phyloP scores from a whole-genome alignment of 2,797 vertebrate species.

The Protosalanx chinensis region DNA sequence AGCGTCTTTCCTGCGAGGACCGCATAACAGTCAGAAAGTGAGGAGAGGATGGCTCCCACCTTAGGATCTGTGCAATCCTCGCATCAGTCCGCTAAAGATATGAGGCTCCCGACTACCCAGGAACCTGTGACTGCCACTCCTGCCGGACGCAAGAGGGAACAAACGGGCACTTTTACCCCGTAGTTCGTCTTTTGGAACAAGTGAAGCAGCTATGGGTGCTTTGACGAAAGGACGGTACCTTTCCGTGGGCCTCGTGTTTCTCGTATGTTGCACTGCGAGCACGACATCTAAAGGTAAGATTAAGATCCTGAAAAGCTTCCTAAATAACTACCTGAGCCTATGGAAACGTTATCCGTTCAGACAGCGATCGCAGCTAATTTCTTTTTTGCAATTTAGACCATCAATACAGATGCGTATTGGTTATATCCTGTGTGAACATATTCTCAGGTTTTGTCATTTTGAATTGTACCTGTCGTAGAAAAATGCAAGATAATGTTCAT shows the following conservation, averaged over 20 bases:
- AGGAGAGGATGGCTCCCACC: conserved; percentile 59
- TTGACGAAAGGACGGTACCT: conserved; percentile 60
- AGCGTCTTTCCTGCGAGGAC: conserved; percentile 33
- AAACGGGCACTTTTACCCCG: conserved; percentile 32
- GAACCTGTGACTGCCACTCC: conserved; percentile 41
- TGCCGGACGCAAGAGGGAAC: conserved; percentile 29
- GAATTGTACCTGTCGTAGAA: background rate
- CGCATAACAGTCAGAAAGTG: conserved; percentile 50
- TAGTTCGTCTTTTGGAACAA: conserved; percentile 39
- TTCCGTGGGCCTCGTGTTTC: conserved; percentile 54
- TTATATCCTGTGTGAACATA: background rate
- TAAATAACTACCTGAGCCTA: background rate
- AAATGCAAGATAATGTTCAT: background rate
- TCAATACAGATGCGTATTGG: background rate
- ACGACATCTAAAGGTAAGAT: conserved; percentile 66
- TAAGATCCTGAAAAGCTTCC: background rate
- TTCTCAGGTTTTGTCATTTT: background rate
- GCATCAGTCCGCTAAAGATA: conserved; percentile 14
- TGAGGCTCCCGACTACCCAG: conserved; percentile 27
- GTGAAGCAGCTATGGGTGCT: conserved; percentile 56
- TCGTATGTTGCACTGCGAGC: conserved; percentile 44
- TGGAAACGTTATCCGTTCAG: background rate
- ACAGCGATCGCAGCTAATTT: background rate
- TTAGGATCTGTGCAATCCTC: conserved; percentile 29
- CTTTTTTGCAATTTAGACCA: too few species aligned